Base-by-base conservation (phyloP, 2,797 vertebrate species). In the Danio choprae region DNA sequence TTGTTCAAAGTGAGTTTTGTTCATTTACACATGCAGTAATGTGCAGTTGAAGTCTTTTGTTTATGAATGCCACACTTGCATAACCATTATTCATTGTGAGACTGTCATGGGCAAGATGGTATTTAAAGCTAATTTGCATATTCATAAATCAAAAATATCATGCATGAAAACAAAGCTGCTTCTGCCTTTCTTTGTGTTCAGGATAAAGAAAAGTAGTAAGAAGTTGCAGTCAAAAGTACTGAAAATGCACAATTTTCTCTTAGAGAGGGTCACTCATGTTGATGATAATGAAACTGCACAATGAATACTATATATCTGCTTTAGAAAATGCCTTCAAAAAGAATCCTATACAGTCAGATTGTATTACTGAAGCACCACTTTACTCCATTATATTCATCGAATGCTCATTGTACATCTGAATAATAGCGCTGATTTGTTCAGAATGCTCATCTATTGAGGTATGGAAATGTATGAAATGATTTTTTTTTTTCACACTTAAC, bases 141-240 rank as follows among this genome's bases (percentile, higher is more conserved):
- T 79, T 79, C 64, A 75, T 75, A 79, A 72, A 71, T 79, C 56
- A 81, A 43, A 75, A 85, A 64, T 58, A 69, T 41, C 16, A 44
- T 9, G n/a, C 22, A 71, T 51, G 13, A 62, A 73, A 72, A 71
- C 67, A 50, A 41, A 73, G 18, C 72, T 76, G 40, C 64, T 77
- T 64, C 20, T n/a, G 68, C 38, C 64, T 63, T 41, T 63, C 46
- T 60, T 77, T 69, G 53, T 74, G 56, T 38, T 56, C 29, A 56
- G 16, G 38, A 83, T 22, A 59, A 43, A 77, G 60, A 16, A n/a
- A 38, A 36, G 3, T 62, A 46, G 48, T 10, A 73, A 46, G 16
- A 22, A 59, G 15, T 43, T 20, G 50, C 20, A 65, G 40, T 44
- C 63, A 56, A 67, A 53, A 10, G 8, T 53, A 7, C 48, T 41